phyloP scores from a whole-genome alignment of 2,888 invertebrate species.

The Nomada ferruginata region DNA sequence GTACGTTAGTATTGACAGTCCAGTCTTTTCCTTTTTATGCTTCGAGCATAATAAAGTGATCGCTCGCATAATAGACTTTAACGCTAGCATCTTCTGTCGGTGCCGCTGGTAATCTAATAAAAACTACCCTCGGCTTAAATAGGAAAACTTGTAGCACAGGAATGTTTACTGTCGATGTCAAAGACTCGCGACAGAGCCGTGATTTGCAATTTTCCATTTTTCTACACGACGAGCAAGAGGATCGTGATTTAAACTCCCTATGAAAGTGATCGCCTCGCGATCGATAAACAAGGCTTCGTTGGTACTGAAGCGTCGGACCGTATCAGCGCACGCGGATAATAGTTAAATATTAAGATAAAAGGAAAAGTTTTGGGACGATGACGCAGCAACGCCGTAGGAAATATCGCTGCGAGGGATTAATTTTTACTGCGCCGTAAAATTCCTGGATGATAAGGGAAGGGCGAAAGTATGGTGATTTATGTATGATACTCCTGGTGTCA shows the following conservation, averaged over 20 bases:
- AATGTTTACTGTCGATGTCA: not conserved
- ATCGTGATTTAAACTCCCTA: not conserved
- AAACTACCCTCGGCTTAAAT: slow-evolving; percentile 1
- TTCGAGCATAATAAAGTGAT: not conserved
- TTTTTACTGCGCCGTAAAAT: slow-evolving; percentile 55
- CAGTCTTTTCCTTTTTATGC: not conserved
- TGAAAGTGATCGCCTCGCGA: not conserved
- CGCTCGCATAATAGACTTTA: not conserved
- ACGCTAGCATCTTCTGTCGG: not conserved
- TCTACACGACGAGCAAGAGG: not conserved
- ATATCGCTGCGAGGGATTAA: slow-evolving; percentile 48
- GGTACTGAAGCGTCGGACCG: not conserved
- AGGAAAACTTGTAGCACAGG: not conserved
- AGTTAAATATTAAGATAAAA: slow-evolving; percentile 46
- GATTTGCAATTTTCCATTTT: slow-evolving; percentile 8
- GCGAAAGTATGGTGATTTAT: slow-evolving; percentile 57
- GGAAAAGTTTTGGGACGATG: slow-evolving; percentile 27
- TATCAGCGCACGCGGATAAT: slow-evolving; percentile 5
- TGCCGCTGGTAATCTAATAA: not conserved
- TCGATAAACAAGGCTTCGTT: slow-evolving; percentile 6
- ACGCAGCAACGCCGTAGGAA: slow-evolving; percentile 18
- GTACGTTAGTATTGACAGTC: not conserved
- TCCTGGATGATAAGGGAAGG: slow-evolving; percentile 44
- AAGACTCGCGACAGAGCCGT: not conserved
- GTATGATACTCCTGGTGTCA: slow-evolving; percentile 48